These are phyloP conservation scores for Gambusia holbrooki DNA, from an alignment of 2,113 vertebrate species.

Conservation along the genomic window DNA sequence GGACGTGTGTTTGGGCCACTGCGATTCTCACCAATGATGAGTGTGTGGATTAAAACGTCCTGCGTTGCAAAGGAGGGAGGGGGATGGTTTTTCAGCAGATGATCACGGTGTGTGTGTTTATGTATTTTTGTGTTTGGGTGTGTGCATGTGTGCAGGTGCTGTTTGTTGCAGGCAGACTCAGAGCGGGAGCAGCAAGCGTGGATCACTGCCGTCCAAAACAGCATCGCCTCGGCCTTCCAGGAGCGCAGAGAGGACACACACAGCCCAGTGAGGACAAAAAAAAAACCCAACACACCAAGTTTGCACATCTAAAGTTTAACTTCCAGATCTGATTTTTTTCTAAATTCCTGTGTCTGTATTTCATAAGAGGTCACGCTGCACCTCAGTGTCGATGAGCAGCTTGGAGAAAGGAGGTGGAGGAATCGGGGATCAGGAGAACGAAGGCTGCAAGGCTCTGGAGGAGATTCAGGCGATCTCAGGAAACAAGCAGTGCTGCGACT, in stretches of 20 bases:
- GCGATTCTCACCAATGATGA: neutral
- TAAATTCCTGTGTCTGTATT: conserved; percentile 6
- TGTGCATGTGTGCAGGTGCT: conserved; percentile 73
- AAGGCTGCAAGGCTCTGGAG: conserved; percentile 72
- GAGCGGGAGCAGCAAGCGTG: conserved; percentile 86
- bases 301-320: neutral
- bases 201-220: conserved; percentile 89
- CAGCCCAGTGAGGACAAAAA: conserved; percentile 73
- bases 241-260: conserved; percentile 78
- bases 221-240: conserved; percentile 90
- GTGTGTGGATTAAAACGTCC: neutral
- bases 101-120: conserved; percentile 26
- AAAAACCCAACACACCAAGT: conserved; percentile 6
- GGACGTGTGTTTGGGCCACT: neutral
- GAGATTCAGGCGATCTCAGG: conserved; percentile 86
- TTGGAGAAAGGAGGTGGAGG: conserved; percentile 56
- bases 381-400: conserved; percentile 63
- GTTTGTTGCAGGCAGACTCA: conserved; percentile 86
- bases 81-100: neutral
- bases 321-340: conserved; percentile 1
- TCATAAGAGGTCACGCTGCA: conserved; percentile 77
- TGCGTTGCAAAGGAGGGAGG: neutral
- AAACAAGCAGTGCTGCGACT: conserved; percentile 90
- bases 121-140: neutral
- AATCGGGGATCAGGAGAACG: conserved; percentile 71